Evolutionary conservation across 1,140 invertebrate genomes (phyloP), one percentile per base, ranked within the genome.

Genomic region (Homalodisca vitripennis): DNA sequence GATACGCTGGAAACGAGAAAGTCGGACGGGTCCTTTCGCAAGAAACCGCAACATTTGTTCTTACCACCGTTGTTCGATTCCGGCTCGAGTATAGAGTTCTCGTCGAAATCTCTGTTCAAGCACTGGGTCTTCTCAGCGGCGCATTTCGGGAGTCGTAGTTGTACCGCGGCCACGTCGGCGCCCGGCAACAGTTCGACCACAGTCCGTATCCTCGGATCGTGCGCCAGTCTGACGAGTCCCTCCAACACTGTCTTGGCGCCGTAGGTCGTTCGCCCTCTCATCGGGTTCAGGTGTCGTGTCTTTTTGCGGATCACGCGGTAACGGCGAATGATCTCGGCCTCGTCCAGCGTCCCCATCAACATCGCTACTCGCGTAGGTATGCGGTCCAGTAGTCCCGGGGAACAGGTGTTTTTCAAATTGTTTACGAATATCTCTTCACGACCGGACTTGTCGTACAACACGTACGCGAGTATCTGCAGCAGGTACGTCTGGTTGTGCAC

Each of bases 391-490:
- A 51, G 48, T 51, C 48, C 48, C 6, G 48, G 48, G 14, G 48
- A 51, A 3, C 17, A 14, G 48, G 22, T 22, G 48, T 51, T 51
- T 51, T 51, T 51, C 48, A 51, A 20, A 22, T 51, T 51, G 14
- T 20, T 22, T 14, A 51, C 48, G n/a, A 51, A 51, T 10, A 51
- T 51, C 48, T 51, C 48, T n/a, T 51, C 48, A 3, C 48, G 48
- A 20, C 48, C 48, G 3, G 17, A 14, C n/a, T 51, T 51, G n/a
- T 51, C n/a, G 48, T 51, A 51, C 48, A 51, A 20, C 14, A 51
- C 14, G 48, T 51, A 51, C n/a, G 48, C 48, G 48, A 51, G 48
- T 51, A 51, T 51, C n/a, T 51, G 48, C 48, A 51, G 22, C 48
- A 51, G 17, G 48, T 51, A 51, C 48, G 48, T 51, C 48, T 51